Evolutionary conservation across 2,888 invertebrate species (phyloP).

Genomic region (Microctonus brassicae): DNA sequence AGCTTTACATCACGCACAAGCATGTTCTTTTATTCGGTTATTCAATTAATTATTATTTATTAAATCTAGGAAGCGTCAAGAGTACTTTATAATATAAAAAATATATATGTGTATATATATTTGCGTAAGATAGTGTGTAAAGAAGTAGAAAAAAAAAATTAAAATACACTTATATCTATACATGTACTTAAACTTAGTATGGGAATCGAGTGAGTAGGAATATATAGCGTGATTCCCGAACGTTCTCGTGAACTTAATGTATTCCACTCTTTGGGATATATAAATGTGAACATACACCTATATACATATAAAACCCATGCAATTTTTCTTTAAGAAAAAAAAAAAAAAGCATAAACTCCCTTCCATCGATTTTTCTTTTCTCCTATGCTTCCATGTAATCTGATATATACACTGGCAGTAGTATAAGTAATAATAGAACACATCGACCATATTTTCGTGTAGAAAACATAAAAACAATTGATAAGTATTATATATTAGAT

Average conservation of each 20-base stretch:
- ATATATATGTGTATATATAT: not conserved
- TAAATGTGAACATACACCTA: not conserved
- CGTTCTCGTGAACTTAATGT: conserved; percentile 1
- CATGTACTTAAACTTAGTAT: not conserved
- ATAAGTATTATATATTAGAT: not conserved
- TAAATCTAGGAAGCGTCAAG: conserved; percentile 2
- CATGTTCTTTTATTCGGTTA: conserved; percentile 19
- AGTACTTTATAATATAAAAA: not conserved
- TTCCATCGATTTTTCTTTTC: too few relatives aligned
- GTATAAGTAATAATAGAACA: too few relatives aligned
- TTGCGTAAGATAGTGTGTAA: not conserved
- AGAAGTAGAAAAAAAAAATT: not conserved
- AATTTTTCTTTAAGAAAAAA: not conserved
- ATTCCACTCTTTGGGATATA: not conserved
- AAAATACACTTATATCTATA: not conserved
- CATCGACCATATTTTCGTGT: too few relatives aligned
- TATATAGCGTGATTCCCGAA: not conserved
- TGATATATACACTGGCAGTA: not conserved
- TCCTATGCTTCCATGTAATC: too few relatives aligned
- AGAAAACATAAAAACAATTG: not conserved
- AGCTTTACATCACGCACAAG: not conserved
- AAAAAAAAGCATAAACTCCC: not conserved
- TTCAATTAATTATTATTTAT: conserved; percentile 26
- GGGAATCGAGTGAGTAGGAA: not conserved
- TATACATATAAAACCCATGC: not conserved